Base-by-base conservation (phyloP, 2,888 invertebrate genomes). In the Holacanthella duospinosa region DNA sequence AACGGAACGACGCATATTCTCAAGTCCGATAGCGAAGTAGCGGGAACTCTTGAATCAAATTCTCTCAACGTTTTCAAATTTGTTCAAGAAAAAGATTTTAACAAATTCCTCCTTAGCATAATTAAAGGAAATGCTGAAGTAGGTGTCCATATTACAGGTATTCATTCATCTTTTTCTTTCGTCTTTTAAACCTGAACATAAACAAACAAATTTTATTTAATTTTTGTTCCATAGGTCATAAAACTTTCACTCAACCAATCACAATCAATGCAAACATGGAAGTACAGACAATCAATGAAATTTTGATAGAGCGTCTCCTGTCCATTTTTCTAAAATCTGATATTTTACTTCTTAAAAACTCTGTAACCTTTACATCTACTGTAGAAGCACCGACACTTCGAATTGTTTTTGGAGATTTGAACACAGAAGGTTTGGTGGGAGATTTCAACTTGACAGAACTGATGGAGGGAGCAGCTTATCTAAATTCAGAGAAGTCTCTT, bases 391-490 rank as follows among this genome's bases (percentile, higher is more conserved):
- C 48, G 3, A n/a, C 29, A 28, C 54, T 64, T 1, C 9, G 53
- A 19, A 24, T 64, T 19, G 9, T 43, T 3, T 27, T 25, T 24
- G 57, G 61, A 19, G 43, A 64, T 44, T 25, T 63, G 44, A 19
- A 12, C 28, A 54, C 53, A 1, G 3, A 24, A 19, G 55, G 48
- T 29, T 19, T 29, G 19, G 56, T 65, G 1, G 60, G 29, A 9
- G 59, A 60, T 2, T 12, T 68, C 16, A 36, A 68, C 36, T 63
- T 65, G 62, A 44, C 60, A 3, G 62, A 67, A 2, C 27, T 68
- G 2, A 28, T 56, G 36, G 19, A 3, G 1, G 61, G 66, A 9
- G 56, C 66, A 21, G 65, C 69, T n/a, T 64, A 55, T 26, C 21
- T 69, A 2, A 36, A 55, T 27, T 36, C 61, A 4, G 29, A 53